Evolutionary conservation across 2,888 invertebrate genomes (phyloP).

Genomic region (Apoda limacodes): DNA sequence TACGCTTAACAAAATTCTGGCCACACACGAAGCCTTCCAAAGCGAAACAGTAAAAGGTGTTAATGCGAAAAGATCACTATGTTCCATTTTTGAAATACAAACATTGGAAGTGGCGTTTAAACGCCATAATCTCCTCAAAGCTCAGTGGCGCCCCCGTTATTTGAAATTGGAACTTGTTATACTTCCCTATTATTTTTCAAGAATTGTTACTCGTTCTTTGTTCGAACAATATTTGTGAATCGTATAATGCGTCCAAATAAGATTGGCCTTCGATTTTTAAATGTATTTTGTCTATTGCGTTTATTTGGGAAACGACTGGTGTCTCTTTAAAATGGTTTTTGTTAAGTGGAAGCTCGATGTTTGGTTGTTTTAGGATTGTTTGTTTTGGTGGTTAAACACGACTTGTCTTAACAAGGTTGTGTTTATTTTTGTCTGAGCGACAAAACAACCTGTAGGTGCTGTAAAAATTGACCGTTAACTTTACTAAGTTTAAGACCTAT

Average conservation of each 20-base stretch:
- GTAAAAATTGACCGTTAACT: no score
- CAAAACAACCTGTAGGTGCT: constrained; percentile 25
- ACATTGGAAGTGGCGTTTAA: constrained; percentile 46
- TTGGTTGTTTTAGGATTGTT: constrained; percentile 64
- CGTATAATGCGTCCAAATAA: constrained; percentile 41
- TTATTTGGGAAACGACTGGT: constrained; percentile 21
- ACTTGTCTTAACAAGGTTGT: constrained; percentile 50
- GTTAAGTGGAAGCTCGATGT: constrained; percentile 59
- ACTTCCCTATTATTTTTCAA: constrained; percentile 42
- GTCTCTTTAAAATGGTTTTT: constrained; percentile 42
- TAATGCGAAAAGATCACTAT: constrained; percentile 56
- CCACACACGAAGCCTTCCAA: constrained; percentile 56
- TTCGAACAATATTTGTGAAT: constrained; percentile 45
- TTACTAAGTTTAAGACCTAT: no score
- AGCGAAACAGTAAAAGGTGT: constrained; percentile 63
- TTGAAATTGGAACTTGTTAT: constrained; percentile 44
- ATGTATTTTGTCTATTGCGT: constrained; percentile 18
- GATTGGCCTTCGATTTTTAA: constrained; percentile 27
- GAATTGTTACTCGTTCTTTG: constrained; percentile 54
- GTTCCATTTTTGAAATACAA: constrained; percentile 57
- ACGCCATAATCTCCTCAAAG: constrained; percentile 54
- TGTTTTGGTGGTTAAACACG: constrained; percentile 51
- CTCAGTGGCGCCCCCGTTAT: constrained; percentile 52
- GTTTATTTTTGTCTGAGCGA: constrained; percentile 40
- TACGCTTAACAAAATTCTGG: no score